A percentile compares a stretch with the other conserved stretches of the same genome.
These are phyloP conservation scores for Plutella xylostella DNA, from an alignment of 2,888 invertebrate genomes.

Conservation along the genomic window DNA sequence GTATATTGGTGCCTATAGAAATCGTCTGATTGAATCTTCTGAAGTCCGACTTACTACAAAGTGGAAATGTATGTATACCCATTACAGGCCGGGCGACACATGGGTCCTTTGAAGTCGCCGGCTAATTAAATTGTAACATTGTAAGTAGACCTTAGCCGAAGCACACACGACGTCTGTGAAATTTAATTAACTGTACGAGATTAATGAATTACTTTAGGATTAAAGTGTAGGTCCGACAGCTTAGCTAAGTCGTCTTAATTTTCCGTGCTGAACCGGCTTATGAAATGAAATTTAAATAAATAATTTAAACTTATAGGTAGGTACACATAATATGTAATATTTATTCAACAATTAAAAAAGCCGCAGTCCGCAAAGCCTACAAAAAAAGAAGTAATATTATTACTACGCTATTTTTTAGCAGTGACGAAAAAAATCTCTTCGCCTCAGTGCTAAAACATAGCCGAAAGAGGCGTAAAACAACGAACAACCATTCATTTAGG, in stretches of 20 bases:
- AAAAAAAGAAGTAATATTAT: not conserved
- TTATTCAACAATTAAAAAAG: too few species aligned
- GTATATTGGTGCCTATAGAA: not conserved
- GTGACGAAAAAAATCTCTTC: constrained; percentile 40
- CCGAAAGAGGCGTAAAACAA: constrained; percentile 68
- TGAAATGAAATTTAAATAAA: too few species aligned
- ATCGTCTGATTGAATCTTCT: not conserved
- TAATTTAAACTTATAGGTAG: too few species aligned
- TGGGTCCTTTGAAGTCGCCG: constrained; percentile 33
- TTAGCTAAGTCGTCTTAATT: too few species aligned
- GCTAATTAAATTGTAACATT: constrained; percentile 46
- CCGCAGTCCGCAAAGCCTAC: too few species aligned
- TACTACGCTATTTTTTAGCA: not conserved
- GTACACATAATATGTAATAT: too few species aligned
- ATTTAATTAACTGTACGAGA: constrained; percentile 20
- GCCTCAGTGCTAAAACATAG: constrained; percentile 59
- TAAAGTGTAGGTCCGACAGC: too few species aligned
- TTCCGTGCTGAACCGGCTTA: too few species aligned
- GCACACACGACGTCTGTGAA: constrained; percentile 28
- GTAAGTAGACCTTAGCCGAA: constrained; percentile 32
- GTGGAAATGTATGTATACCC: constrained; percentile 2
- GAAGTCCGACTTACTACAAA: not conserved
- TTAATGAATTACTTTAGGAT: constrained; percentile 36
- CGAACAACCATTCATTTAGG: constrained; percentile 68
- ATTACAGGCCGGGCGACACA: not conserved